Percentiles rank a stretch among this genome's conserved stretches.
These are phyloP conservation scores for Leguminivora glycinivorella DNA, from an alignment of 1,140 invertebrate genomes.

Conservation along the genomic window DNA sequence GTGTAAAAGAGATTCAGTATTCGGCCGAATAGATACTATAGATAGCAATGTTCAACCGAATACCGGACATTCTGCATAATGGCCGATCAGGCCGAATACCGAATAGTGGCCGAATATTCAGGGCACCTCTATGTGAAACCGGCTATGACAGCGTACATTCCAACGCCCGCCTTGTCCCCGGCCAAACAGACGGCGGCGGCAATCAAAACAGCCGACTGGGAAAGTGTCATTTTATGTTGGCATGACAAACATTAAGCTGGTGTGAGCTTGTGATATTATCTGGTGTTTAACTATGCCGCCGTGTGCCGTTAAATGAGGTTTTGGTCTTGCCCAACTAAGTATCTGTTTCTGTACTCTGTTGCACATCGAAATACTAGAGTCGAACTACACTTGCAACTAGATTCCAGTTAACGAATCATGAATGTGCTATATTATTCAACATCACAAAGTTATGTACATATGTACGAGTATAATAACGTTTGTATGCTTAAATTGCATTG, in stretches of 20 bases:
- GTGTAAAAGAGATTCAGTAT: too few relatives aligned
- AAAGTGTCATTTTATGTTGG: conserved; percentile 33
- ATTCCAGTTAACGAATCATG: neutral
- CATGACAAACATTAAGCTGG: conserved; percentile 31
- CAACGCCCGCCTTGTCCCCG: conserved; percentile 28
- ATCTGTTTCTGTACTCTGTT: neutral
- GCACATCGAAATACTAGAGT: neutral
- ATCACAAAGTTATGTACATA: too few relatives aligned
- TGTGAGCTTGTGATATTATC: conserved; percentile 22
- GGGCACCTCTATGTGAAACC: too few relatives aligned
- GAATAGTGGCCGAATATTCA: too few relatives aligned
- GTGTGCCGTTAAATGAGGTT: conserved; percentile 4
- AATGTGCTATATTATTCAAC: too few relatives aligned
- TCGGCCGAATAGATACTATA: too few relatives aligned
- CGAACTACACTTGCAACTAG: neutral
- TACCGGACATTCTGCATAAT: too few relatives aligned
- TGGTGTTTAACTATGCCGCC: conserved; percentile 10
- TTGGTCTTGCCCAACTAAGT: neutral
- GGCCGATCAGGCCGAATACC: too few relatives aligned
- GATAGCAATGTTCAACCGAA: too few relatives aligned
- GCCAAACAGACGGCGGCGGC: conserved; percentile 32
- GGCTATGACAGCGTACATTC: conserved; percentile 43
- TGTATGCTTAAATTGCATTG: neutral
- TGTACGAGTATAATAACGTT: too few relatives aligned
- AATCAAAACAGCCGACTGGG: conserved; percentile 41